These are phyloP conservation scores for Rhabdornis inornatus DNA, from an alignment of 2,113 vertebrate genomes.

Conservation along the genomic window DNA sequence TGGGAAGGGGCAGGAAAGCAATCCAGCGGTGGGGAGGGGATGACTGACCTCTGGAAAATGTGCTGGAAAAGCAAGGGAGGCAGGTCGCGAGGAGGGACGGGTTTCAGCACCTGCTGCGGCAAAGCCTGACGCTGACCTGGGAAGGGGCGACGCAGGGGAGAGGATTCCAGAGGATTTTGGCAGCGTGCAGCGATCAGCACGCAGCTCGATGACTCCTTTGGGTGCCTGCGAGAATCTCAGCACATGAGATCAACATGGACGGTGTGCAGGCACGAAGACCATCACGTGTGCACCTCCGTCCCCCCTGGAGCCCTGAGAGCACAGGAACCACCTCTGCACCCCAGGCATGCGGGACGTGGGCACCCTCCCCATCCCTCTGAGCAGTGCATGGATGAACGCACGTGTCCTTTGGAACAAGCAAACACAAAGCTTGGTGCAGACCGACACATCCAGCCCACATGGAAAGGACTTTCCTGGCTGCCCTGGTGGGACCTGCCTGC, in stretches of 20 bases:
- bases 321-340: background rate
- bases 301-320: background rate
- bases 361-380: background rate
- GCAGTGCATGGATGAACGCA: rapidly evolving
- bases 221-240: slow-evolving; percentile 37
- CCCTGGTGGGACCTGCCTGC: background rate
- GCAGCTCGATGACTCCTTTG: slow-evolving; percentile 55
- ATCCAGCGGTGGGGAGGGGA: slow-evolving; percentile 28
- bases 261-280: background rate
- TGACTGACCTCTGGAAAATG: slow-evolving; percentile 54
- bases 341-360: rapidly evolving
- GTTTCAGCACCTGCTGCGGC: slow-evolving; percentile 64
- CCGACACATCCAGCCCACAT: rapidly evolving
- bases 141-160: slow-evolving; percentile 51
- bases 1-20: slow-evolving; percentile 39
- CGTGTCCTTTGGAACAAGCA: rapidly evolving
- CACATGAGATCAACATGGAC: slow-evolving; percentile 28
- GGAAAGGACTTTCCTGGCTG: background rate
- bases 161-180: slow-evolving; percentile 62
- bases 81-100: slow-evolving; percentile 11
- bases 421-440: background rate
- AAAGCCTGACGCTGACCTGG: slow-evolving; percentile 51
- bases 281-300: rapidly evolving
- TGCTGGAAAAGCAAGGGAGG: slow-evolving; percentile 59
- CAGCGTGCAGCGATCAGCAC: background rate